phyloP scores from a whole-genome alignment of 2,113 vertebrate species.

The Phrynosoma platyrhinos region DNA sequence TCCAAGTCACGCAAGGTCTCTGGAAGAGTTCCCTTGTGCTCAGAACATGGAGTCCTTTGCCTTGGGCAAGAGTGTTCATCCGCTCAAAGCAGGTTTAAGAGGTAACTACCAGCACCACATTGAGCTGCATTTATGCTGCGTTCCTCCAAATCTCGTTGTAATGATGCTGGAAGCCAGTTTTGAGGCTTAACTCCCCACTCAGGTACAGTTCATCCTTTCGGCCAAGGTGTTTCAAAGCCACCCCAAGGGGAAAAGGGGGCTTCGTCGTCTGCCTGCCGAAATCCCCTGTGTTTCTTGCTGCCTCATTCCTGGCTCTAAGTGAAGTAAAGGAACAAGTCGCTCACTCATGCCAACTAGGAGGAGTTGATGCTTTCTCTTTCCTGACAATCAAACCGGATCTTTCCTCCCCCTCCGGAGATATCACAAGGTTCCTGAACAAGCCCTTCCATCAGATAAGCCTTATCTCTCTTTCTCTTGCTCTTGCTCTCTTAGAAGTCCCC shows the following conservation, averaged over 20 bases:
- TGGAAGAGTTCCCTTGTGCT: background rate
- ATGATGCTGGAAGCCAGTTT: constrained; percentile 46
- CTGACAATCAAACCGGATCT: background rate
- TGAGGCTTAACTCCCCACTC: constrained; percentile 3
- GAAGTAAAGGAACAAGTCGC: background rate
- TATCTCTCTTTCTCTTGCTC: too few relatives aligned
- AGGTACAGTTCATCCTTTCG: background rate
- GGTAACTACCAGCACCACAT: background rate
- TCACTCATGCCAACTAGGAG: background rate
- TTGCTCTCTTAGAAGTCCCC: background rate
- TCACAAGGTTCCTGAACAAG: background rate
- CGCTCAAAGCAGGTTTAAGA: background rate
- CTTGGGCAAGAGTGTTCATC: background rate
- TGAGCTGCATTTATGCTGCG: too few relatives aligned
- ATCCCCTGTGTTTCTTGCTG: background rate
- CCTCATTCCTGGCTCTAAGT: background rate
- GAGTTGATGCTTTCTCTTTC: background rate
- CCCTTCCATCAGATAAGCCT: background rate
- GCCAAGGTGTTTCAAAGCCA: constrained; percentile 47
- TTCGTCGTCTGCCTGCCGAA: background rate
- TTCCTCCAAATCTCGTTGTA: background rate
- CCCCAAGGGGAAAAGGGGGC: background rate
- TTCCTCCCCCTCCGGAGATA: background rate
- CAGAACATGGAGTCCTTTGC: background rate
- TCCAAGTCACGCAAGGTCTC: background rate